Evolutionary conservation across 1,140 invertebrate genomes (phyloP), one percentile per base, ranked within the genome.

Genomic region (Cyphomyrmex costatus): DNA sequence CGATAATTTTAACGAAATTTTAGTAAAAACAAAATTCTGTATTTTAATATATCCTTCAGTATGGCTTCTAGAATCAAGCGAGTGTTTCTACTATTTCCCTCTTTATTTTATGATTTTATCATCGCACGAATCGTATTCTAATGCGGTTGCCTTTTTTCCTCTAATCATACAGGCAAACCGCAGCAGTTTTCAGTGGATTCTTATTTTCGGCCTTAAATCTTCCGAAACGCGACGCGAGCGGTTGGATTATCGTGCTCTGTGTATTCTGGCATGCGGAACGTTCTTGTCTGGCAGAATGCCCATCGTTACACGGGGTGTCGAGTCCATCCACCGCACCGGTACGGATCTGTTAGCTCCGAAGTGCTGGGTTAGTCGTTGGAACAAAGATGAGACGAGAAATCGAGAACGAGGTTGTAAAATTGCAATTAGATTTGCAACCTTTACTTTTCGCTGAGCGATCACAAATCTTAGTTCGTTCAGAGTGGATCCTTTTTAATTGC

Each of bases 251-350:
- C 82, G 30, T 33, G 70, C 66, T 58, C 33, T 63, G 49, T 51
- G 49, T 71, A 60, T 30, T 65, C 60, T 77, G 56, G 49, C 78
- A 71, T 87, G 74, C 65, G n/a, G 58, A 86, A 77, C 71, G 56
- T 30, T 87, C 49, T 71, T 58, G 58, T 68, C 63, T 88, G 87
- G 85, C 87, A 90, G 53, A 4, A 30, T 76, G 80, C 68, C 74
- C 74, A 60, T 83, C 61, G 82, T 83, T 73, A 74, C 46, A 51
- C 51, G 83, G 51, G 42, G 3, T 74, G 68, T 36, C 30, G 68
- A 21, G 79, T 83, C 30, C 68, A 74, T 36, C 66, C 46, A 65
- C 12, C 46, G 21, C n/a, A n/a, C n/a, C n/a, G n/a, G 61, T 36
- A 21, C 8, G 7, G 58, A 10, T 51, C 36, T 7, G 14, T 24